phyloP scores from a whole-genome alignment of 2,797 vertebrate genomes.

The Ambastaia sidthimunki region DNA sequence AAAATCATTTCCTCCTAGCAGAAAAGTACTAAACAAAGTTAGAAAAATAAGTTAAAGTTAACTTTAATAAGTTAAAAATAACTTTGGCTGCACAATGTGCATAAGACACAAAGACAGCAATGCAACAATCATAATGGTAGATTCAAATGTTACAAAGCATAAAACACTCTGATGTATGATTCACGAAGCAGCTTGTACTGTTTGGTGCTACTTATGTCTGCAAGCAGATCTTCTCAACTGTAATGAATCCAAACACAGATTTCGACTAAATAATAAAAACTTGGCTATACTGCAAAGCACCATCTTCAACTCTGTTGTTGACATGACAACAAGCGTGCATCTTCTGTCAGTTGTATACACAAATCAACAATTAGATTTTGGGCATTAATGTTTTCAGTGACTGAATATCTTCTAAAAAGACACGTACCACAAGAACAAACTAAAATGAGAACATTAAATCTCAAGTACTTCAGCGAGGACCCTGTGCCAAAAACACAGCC shows the following conservation, averaged over 20 bases:
- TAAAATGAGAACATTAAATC: background rate
- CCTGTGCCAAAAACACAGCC: background rate
- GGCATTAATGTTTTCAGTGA: background rate
- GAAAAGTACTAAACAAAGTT: background rate
- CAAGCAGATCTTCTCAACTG: background rate
- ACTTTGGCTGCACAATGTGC: too few relatives aligned
- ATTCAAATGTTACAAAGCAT: too few relatives aligned
- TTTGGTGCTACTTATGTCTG: background rate
- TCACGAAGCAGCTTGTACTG: too few relatives aligned
- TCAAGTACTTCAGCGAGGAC: background rate
- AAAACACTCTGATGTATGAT: too few relatives aligned
- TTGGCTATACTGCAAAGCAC: background rate
- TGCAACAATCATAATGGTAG: too few relatives aligned
- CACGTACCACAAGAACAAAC: background rate
- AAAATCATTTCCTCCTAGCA: background rate
- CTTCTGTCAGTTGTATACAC: background rate
- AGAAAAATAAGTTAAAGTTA: too few relatives aligned
- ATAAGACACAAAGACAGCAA: too few relatives aligned
- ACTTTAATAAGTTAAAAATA: too few relatives aligned
- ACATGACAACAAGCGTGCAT: background rate
- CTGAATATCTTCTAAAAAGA: background rate
- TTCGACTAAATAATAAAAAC: background rate
- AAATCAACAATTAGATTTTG: background rate
- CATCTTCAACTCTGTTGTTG: background rate
- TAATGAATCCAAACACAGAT: background rate